phyloP scores from a whole-genome alignment of 23 tunicate genomes.

The Ascidia mentula region DNA sequence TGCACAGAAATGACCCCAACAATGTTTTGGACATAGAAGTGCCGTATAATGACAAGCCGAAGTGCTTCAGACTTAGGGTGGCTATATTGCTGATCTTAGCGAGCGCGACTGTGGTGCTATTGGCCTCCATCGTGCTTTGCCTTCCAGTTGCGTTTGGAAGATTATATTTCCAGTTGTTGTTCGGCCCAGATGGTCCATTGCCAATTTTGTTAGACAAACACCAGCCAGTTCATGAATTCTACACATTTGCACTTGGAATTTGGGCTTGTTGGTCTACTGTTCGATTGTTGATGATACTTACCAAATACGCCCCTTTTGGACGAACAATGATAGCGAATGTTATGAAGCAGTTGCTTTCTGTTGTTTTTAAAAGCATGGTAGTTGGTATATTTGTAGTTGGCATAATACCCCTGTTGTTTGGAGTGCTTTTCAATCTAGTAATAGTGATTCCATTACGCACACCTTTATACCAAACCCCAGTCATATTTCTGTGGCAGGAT shows the following conservation, averaged over 20 bases:
- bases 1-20: neutral
- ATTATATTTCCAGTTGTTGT: slow-evolving; percentile 6
- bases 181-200: slow-evolving; percentile 27
- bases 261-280: slow-evolving; percentile 49
- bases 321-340: slow-evolving; percentile 30
- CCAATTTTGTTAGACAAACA: neutral
- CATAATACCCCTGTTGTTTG: slow-evolving; percentile 53
- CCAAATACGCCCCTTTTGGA: slow-evolving; percentile 51
- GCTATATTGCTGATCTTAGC: slow-evolving; percentile 19
- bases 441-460: slow-evolving; percentile 67
- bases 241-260: slow-evolving; percentile 61
- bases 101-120: slow-evolving; percentile 22
- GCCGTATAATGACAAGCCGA: slow-evolving; percentile 40
- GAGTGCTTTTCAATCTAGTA: slow-evolving; percentile 57
- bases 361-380: slow-evolving; percentile 33
- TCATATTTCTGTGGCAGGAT: slow-evolving; percentile 67
- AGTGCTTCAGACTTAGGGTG: slow-evolving; percentile 27
- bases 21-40: slow-evolving; percentile 13
- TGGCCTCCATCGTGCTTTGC: slow-evolving; percentile 24
- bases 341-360: slow-evolving; percentile 6
- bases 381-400: slow-evolving; percentile 24
- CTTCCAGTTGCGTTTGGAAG: slow-evolving; percentile 60
- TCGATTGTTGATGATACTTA: slow-evolving; percentile 18
- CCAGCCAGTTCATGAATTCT: slow-evolving; percentile 50
- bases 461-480: slow-evolving; percentile 61